phyloP scores from a whole-genome alignment of 2,113 vertebrate genomes.

The Pleuronectes platessa region DNA sequence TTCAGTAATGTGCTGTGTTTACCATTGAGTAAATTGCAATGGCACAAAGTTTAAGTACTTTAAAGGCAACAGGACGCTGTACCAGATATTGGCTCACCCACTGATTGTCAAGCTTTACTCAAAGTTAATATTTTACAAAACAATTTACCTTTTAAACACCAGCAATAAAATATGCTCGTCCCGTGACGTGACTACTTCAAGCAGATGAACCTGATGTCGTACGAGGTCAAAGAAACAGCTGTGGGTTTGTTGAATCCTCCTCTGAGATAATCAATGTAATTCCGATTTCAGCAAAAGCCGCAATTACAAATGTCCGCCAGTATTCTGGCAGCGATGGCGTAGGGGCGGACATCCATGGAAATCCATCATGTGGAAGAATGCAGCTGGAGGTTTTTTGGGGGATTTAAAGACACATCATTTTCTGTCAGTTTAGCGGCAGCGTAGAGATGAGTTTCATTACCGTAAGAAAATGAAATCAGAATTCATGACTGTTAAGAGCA shows the following conservation, averaged over 20 bases:
- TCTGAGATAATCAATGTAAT: too few relatives aligned
- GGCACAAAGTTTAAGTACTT: too few relatives aligned
- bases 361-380: constrained; percentile 31
- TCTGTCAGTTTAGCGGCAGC: background rate
- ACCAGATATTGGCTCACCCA: too few relatives aligned
- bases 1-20: background rate
- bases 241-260: too few relatives aligned
- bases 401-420: constrained; percentile 1
- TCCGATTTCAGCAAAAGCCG: too few relatives aligned
- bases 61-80: too few relatives aligned
- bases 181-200: too few relatives aligned
- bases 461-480: constrained; percentile 39
- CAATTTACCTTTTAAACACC: background rate
- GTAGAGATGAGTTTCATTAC: constrained; percentile 27
- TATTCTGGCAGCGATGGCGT: too few relatives aligned
- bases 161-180: background rate
- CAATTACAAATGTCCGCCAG: too few relatives aligned
- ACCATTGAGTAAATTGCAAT: background rate
- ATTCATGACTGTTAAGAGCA: constrained; percentile 23
- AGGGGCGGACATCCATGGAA: constrained; percentile 11
- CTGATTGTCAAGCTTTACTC: too few relatives aligned
- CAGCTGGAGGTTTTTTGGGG: background rate
- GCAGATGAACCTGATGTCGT: too few relatives aligned
- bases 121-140: background rate
- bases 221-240: too few relatives aligned